Conservation (phyloP, 2,888 invertebrate species). For the Hyalella azteca region DNA sequence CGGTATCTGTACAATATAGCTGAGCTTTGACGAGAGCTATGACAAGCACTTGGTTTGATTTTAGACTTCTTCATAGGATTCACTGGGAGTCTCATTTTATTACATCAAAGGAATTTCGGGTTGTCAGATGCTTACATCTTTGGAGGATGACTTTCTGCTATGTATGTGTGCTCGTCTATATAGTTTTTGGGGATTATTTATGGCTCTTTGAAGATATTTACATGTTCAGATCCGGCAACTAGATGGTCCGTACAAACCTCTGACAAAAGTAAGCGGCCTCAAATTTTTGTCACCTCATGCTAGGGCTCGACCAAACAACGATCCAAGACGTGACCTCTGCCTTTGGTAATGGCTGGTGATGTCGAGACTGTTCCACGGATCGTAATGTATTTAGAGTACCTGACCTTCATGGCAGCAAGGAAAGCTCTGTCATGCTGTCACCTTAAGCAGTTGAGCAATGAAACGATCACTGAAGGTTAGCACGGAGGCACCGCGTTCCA, state of each 20-base stretch:
- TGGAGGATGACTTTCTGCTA: no score
- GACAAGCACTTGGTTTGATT: no score
- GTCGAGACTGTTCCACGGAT: constrained; percentile 11
- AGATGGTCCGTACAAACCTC: neutral
- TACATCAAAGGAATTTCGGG: no score
- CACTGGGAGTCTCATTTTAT: no score
- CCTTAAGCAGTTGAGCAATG: constrained; percentile 22
- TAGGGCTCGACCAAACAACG: constrained; percentile 27
- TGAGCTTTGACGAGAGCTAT: no score
- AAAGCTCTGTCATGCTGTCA: constrained; percentile 27
- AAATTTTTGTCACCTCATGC: constrained; percentile 30
- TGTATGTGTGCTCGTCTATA: no score
- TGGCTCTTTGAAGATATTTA: no score
- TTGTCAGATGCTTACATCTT: no score
- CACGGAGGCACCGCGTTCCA: constrained; percentile 4
- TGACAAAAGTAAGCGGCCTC: constrained; percentile 35
- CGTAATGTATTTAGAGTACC: constrained; percentile 35
- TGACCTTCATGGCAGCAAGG: constrained; percentile 29
- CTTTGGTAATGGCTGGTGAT: constrained; percentile 24
- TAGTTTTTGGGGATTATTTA: no score
- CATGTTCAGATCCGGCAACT: constrained; percentile 2
- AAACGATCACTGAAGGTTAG: constrained; percentile 22
- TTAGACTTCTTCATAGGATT: no score
- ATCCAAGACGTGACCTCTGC: constrained; percentile 30
- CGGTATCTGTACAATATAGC: no score